Evolutionary conservation across 2,888 invertebrate species (phyloP), one percentile per base, ranked within the genome.

Genomic region (Herminia tarsipennalis): DNA sequence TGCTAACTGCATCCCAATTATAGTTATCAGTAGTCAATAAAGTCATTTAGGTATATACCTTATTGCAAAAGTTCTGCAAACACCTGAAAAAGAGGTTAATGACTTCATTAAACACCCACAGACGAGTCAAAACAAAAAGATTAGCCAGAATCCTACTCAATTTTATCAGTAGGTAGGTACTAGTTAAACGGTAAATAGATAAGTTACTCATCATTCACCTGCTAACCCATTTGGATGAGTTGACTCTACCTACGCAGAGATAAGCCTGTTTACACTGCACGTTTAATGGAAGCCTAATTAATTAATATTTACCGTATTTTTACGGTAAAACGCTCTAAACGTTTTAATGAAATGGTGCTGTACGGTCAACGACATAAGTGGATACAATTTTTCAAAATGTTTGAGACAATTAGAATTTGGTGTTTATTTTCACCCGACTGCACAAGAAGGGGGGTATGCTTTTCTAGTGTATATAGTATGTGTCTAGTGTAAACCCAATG

Each of bases 261-360:
- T 67, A 63, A 56, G 46, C 44, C 34, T 37, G 50, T 41, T 44
- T 35, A 43, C 60, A 59, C 42, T 35, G 45, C 56, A 49, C 38
- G 41, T 34, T 14, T 45, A 67, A 59, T 35, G 30, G 37, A 47
- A 9, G 34, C 30, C 44, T 59, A 59, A 64, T 67, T 64, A 59
- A 67, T 67, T 52, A 59, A 47, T 40, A 34, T 59, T 47, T 55
- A 67, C 60, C 49, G 65, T 59, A 47, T 47, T 67, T 62, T 67
- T 55, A 51, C 44, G 24, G 46, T 42, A 55, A 29, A 32, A 20
- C 12, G 22, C 38, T 49, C 30, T 35, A 34, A 13, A 58, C 38
- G 20, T 47, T 56, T 50, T 53, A 53, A 58, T 62, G 49, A 47
- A 28, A 33, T 58, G 43, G 38, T 53, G 36, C 29, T 56, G 53